Evolutionary conservation across 2,888 invertebrate species (phyloP), one percentile per base, ranked within the genome.

Genomic region (Tethea ocularis): DNA sequence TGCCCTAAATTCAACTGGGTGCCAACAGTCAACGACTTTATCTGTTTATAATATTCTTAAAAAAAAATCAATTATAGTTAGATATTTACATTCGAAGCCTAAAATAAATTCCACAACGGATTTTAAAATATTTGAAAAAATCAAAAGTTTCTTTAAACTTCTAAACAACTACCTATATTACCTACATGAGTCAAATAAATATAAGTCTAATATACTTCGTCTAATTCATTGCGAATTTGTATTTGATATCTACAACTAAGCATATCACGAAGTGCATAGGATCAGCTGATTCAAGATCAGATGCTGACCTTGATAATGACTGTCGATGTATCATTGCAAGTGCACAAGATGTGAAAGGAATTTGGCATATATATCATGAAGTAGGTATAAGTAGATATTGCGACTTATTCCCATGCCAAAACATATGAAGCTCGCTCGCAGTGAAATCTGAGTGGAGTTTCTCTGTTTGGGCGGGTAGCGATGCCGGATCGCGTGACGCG

Each of bases 391-490:
- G 57, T 56, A 59, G 36, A 58, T 62, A 57, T 36, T 60, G 51
- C 67, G 29, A 52, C 62, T 51, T 64, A 67, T 65, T 74, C 69
- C 69, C 70, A 75, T 76, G 82, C 78, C 77, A 75, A 82, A 81
- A 75, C 76, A 72, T 70, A 72, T 63, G 69, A 67, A 71, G 76
- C 74, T 69, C 66, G 79, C 75, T 68, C 82, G 84, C 83, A 86
- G 77, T 92, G 92, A 91, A 93, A 93, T 89, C 80, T 77, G 92
- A 93, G 91, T 73, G 85, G 89, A 83, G 89, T 92, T 91, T 91
- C 92, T 93, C 87, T 86, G 91, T 93, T 92, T 93, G 93, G 92
- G 91, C 92, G 92, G 92, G 88, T 88, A 89, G 87, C 82, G 77
- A 78, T 77, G 75, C 80, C 77, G 71, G 82, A 87, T 87, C 91